These are phyloP conservation scores for Crotalus tigris DNA, from an alignment of 2,113 vertebrate species.

Conservation along the genomic window DNA sequence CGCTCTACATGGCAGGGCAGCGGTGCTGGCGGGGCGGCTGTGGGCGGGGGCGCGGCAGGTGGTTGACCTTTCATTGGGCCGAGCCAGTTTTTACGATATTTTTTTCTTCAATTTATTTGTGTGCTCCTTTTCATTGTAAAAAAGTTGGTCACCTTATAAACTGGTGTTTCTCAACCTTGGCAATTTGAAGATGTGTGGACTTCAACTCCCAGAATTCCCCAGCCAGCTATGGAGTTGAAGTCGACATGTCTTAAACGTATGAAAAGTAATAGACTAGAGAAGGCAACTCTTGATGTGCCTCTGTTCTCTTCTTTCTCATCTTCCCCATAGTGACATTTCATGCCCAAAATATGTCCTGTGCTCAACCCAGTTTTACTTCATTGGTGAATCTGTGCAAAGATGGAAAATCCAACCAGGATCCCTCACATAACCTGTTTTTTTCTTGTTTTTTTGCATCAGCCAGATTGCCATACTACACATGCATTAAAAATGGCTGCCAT, in stretches of 20 bases:
- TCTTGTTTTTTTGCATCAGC: no score
- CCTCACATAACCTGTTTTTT: neutral
- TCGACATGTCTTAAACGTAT: neutral
- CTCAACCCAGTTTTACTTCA: neutral
- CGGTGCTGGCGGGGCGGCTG: no score
- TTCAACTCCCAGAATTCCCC: neutral
- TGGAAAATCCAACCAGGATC: neutral
- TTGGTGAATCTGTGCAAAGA: neutral
- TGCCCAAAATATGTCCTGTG: neutral
- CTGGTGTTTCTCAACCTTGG: neutral
- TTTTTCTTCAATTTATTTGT: no score
- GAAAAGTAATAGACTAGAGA: neutral
- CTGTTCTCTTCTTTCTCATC: neutral
- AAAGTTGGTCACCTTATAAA: neutral
- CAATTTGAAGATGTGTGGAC: neutral
- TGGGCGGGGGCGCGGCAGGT: no score
- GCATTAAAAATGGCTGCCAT: neutral
- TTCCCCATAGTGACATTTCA: neutral
- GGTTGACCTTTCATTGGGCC: no score
- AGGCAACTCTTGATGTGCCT: neutral
- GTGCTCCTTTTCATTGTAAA: no score
- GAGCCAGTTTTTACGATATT: no score
- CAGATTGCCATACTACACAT: neutral
- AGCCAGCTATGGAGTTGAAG: neutral
- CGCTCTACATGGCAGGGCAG: no score